Evolutionary conservation across 2,113 vertebrate species (phyloP).

Genomic region (Hymenochirus boettgeri): DNA sequence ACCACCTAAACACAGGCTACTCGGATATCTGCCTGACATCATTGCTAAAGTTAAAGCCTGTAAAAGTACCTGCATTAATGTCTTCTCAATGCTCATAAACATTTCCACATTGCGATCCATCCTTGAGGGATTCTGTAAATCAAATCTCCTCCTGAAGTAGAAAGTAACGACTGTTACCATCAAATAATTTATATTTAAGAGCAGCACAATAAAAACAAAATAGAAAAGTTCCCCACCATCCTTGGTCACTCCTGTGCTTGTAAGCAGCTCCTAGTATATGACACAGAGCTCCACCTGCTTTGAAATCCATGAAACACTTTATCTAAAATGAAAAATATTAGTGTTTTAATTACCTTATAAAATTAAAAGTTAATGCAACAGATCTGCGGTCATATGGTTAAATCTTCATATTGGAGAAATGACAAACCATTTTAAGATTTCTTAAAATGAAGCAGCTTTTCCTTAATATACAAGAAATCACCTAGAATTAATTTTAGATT

Average conservation of each 20-base stretch:
- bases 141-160: constrained; percentile 81
- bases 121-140: constrained; percentile 92
- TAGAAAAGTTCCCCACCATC: constrained; percentile 74
- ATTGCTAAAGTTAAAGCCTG: too few species aligned
- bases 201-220: neutral
- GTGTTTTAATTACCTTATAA: too few species aligned
- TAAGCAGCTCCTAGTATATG: constrained; percentile 95
- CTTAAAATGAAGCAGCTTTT: too few species aligned
- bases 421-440: too few species aligned
- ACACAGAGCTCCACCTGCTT: constrained; percentile 89
- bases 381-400: too few species aligned
- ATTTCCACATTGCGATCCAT: constrained; percentile 99
- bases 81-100: constrained; percentile 97
- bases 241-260: constrained; percentile 96
- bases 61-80: constrained; percentile 87
- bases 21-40: too few species aligned
- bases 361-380: too few species aligned
- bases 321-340: constrained; percentile 65
- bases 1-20: too few species aligned
- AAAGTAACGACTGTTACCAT: constrained; percentile 17
- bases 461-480: too few species aligned
- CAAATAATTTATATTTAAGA: too few species aligned
- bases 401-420: too few species aligned
- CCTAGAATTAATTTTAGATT: too few species aligned
- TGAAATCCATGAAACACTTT: constrained; percentile 97